Evolutionary conservation across 2,113 vertebrate genomes (phyloP).

Genomic region (Rhipidura dahli): DNA sequence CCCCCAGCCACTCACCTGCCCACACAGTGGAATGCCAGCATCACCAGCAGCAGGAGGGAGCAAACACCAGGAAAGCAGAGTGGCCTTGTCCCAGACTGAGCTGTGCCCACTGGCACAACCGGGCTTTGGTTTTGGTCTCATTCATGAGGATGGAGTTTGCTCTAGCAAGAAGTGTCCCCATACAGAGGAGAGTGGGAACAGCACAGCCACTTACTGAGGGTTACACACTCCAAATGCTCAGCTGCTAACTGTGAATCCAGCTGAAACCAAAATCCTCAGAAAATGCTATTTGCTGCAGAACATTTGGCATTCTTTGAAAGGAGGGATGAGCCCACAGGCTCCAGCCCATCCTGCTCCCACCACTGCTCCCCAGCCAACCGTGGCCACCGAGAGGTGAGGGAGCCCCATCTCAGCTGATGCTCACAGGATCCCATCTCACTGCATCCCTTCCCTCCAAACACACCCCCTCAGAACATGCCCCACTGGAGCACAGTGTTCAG

Average conservation of each 20-base stretch:
- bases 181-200: background rate
- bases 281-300: background rate
- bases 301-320: background rate
- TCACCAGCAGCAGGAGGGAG: background rate
- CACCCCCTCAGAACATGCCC: background rate
- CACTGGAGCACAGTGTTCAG: background rate
- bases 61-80: background rate
- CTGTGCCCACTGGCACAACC: accelerated
- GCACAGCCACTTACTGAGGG: background rate
- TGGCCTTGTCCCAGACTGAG: background rate
- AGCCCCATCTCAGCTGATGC: background rate
- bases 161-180: background rate
- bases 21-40: background rate
- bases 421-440: no score
- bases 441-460: background rate
- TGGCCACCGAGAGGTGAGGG: accelerated
- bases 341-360: background rate
- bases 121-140: background rate
- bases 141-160: background rate
- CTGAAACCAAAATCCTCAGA: background rate
- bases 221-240: background rate
- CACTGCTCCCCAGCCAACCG: background rate
- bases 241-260: background rate
- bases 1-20: background rate
- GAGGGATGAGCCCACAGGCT: background rate